Evolutionary conservation across 2,888 invertebrate species (phyloP), one percentile per base, ranked within the genome.

Genomic region (Lamellibrachia columna): DNA sequence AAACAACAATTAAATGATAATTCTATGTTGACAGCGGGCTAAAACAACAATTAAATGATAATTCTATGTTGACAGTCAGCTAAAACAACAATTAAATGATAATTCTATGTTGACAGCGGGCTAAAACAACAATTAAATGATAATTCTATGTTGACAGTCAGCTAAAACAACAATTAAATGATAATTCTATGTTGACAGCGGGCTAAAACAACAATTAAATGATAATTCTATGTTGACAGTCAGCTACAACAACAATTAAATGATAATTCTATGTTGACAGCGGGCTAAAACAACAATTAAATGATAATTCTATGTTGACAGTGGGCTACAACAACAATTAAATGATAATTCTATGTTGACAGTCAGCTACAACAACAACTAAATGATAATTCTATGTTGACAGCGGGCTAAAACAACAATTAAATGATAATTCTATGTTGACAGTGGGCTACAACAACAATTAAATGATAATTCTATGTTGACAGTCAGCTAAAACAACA

Each of bases 231-330:
- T 94, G 53, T 93, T 94, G 97, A 90, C 96, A 98, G 99, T 99
- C 93, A 99, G 99, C 52, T 99, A 99, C 97, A 99, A 99, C 96
- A 99, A 99, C 96, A 97, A 22, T 60, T 11, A 9, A 60, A 60
- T 15, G 60, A 15, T 40, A 40, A 40, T 40, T 40, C 40, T 40
- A 40, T 94, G 53, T 93, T 94, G 97, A 90, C 96, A 98, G 99
- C 99, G 93, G 99, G 99, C 40, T 99, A 99, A 97, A 99, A 99
- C 96, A 99, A 99, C 96, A 97, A 98, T 91, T 99, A 99, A 96
- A 99, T 99, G 7, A 4, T 60, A 22, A 60, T 15, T 60, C 15
- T 60, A 40, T 75, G 75, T 75, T 75, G 75, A 58, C 58, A 7
- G 58, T 9, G 2, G 58, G 91, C 96, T 91, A 58, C 58, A 58